Evolutionary conservation across 1,140 invertebrate species (phyloP), one percentile per base, ranked within the genome.

Genomic region (Pemphigus obesinymphae): DNA sequence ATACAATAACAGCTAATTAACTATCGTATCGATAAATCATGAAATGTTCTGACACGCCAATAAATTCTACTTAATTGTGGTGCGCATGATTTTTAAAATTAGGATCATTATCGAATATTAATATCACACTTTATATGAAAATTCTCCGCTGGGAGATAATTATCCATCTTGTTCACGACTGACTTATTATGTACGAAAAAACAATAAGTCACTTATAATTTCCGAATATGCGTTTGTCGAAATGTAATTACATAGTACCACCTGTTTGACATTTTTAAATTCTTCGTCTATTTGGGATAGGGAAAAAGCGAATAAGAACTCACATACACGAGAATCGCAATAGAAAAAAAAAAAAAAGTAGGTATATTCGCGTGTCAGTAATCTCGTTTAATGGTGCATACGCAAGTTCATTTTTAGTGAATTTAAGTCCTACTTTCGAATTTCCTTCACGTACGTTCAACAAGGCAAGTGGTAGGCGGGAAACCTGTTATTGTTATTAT

Each of bases 401-500:
- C 13, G 55, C 31, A 78, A 78, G 43, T 78, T 40, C 29, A 34
- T 61, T 78, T 61, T 43, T 58, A 61, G 75, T 29, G 55, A 78
- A 61, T 61, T 78, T 61, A 43, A 61, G 55, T 23, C 6, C 23
- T 17, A 13, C 3, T 78, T 43, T 26, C 34, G 53, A 61, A 78
- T 78, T 78, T 78, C 26, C 37, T 61, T 61, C 75, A 78, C 75
- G 75, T 78, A 29, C 68, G 68, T 20, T 29, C 26, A 29, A 29
- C 37, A 4, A 15, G 66, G 6, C 40, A 70, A 43, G 45, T 3
- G 37, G 68, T 1, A 29, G 26, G 26, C 7, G 68, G 43, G 13
- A 72, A 72, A 48, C 15, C 68, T 45, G 68, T 72, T 72, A 76
- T 76, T 58, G 50, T 76, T 76, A 55, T 76, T 76, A 40, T 50